A percentile compares a stretch with the other conserved stretches of the same genome.
These are phyloP conservation scores for Ostrea edulis DNA, from an alignment of 1,140 invertebrate genomes.

Conservation along the genomic window DNA sequence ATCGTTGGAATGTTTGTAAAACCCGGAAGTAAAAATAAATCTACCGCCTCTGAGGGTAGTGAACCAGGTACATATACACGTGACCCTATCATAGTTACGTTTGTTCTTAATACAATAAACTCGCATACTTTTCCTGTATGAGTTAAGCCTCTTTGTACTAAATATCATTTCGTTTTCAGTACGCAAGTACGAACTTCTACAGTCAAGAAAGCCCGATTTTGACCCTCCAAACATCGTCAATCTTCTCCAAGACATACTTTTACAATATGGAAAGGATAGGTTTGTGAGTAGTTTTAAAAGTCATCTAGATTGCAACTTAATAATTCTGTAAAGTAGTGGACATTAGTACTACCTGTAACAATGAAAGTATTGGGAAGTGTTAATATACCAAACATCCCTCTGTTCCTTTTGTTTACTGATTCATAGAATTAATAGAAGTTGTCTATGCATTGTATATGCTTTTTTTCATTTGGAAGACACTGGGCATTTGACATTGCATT, in stretches of 20 bases:
- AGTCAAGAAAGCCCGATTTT: constrained; percentile 18
- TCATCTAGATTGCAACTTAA: no score
- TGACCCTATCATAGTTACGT: background rate
- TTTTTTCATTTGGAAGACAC: no score
- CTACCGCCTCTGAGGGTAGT: background rate
- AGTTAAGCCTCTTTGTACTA: background rate
- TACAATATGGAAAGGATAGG: constrained; percentile 5
- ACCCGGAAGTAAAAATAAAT: background rate
- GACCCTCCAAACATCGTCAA: constrained; percentile 7
- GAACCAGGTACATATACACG: background rate
- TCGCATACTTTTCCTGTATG: background rate
- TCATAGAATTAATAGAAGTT: no score
- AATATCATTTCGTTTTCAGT: background rate
- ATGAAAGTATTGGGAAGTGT: no score
- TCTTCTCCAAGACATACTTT: constrained; percentile 12
- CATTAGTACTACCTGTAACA: no score
- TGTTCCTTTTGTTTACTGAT: no score
- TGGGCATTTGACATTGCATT: no score
- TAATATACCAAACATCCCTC: no score
- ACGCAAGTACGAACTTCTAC: background rate
- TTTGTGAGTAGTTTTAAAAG: background rate
- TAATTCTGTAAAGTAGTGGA: no score
- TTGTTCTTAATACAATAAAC: background rate
- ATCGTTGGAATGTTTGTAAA: constrained; percentile 37
- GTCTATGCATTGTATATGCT: no score